Percentiles rank a stretch among this genome's conserved stretches.
Conservation (phyloP, 1,140 invertebrate species). For the Brachionus asplanchnoidis region DNA sequence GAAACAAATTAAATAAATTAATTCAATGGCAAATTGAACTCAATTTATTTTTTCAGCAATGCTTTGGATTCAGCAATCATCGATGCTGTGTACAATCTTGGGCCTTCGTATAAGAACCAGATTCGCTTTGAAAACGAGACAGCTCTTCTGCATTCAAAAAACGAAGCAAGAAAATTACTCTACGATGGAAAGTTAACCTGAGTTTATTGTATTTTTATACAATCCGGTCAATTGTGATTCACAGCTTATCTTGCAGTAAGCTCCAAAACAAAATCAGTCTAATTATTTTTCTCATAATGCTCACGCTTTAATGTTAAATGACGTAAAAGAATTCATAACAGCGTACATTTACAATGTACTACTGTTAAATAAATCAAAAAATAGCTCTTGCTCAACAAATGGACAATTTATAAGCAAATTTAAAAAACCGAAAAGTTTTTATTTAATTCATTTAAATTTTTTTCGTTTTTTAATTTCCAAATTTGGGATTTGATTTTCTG, state of each 20-base stretch:
- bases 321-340: conserved; percentile 96
- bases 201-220: conserved; percentile 96
- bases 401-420: too few relatives aligned
- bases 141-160: conserved; percentile 85
- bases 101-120: conserved; percentile 96
- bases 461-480: too few relatives aligned
- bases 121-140: conserved; percentile 97
- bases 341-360: conserved; percentile 97
- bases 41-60: conserved; percentile 95
- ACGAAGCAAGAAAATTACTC: conserved; percentile 90
- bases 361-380: too few relatives aligned
- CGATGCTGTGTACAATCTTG: conserved; percentile 59
- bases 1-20: conserved; percentile 90
- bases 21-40: conserved; percentile 98
- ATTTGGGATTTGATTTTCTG: too few relatives aligned
- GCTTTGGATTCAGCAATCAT: conserved; percentile 91
- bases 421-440: too few relatives aligned
- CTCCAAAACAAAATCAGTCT: conserved; percentile 88
- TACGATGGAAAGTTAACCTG: conserved; percentile 96
- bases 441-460: too few relatives aligned
- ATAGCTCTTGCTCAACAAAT: too few relatives aligned
- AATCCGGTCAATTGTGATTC: conserved; percentile 95
- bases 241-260: conserved; percentile 87
- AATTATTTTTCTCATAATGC: conserved; percentile 98
- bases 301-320: conserved; percentile 95